Evolutionary conservation across 2,797 vertebrate species (phyloP).

Genomic region (Xenops minutus): DNA sequence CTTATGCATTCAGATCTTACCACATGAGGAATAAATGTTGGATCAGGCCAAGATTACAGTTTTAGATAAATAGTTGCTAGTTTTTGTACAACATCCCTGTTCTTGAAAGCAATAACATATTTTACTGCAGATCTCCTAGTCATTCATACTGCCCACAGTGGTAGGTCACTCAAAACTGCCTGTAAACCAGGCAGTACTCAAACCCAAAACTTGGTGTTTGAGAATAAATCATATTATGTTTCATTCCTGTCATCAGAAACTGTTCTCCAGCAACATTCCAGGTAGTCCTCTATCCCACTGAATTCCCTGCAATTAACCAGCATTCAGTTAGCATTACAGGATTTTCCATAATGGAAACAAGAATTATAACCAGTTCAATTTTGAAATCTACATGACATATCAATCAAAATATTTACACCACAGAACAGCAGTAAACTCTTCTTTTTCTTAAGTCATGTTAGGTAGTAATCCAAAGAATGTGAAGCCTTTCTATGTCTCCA

Average conservation of each 20-base stretch:
- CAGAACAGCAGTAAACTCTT: not conserved
- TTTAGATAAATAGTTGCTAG: not conserved
- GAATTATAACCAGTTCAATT: not conserved
- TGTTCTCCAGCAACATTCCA: not conserved
- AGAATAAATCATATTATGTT: not conserved
- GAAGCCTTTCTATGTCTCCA: not conserved
- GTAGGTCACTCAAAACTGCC: not conserved
- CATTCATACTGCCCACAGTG: not conserved
- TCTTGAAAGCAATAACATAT: not conserved
- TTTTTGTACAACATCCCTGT: not conserved
- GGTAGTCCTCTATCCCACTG: not conserved
- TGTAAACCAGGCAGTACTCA: not conserved
- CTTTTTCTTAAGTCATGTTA: not conserved
- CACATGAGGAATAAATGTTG: not conserved
- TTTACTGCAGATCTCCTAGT: not conserved
- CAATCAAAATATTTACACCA: not conserved
- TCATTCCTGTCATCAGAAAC: not conserved
- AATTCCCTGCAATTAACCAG: not conserved
- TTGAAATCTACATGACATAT: not conserved
- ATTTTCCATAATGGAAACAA: not conserved
- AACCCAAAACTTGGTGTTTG: not conserved
- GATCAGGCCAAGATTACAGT: not conserved
- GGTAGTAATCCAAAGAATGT: not conserved
- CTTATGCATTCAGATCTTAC: not conserved
- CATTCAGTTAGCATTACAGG: not conserved